Evolutionary conservation across 53 echinoderm and acorn worm species (phyloP).

Genomic region (Patiria pectinifera): DNA sequence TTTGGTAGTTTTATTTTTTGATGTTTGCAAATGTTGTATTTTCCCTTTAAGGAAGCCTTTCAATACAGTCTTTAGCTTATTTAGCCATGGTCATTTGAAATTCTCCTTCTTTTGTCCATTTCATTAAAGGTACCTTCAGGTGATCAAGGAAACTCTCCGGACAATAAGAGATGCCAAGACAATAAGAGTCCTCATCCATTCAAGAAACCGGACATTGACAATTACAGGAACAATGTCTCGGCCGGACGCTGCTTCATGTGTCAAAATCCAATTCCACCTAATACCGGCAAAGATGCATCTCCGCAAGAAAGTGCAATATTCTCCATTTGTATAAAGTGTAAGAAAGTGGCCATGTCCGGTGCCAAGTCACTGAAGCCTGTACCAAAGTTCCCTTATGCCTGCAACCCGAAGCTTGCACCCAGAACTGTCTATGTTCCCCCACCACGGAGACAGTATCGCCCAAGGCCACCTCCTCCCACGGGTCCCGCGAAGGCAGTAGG

Average conservation of each 20-base stretch:
- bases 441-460: constrained; percentile 29
- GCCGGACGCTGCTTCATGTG: constrained; percentile 87
- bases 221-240: constrained; percentile 82
- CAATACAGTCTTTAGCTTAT: neutral
- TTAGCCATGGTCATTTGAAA: neutral
- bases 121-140: neutral
- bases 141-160: neutral
- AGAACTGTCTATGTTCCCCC: constrained; percentile 48
- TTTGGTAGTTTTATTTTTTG: too few relatives aligned
- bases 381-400: constrained; percentile 88
- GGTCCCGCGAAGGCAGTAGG: constrained; percentile 51
- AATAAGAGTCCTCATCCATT: constrained; percentile 59
- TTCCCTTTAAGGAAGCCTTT: too few relatives aligned
- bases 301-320: constrained; percentile 69
- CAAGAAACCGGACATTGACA: constrained; percentile 90
- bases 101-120: neutral
- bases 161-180: neutral
- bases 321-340: constrained; percentile 80
- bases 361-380: constrained; percentile 71
- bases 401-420: constrained; percentile 76
- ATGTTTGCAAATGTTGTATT: too few relatives aligned
- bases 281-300: constrained; percentile 73
- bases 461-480: constrained; percentile 20
- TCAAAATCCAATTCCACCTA: constrained; percentile 81
- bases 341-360: constrained; percentile 80